Conservation (phyloP, 2,888 invertebrate genomes). For the Epinotia nisella region DNA sequence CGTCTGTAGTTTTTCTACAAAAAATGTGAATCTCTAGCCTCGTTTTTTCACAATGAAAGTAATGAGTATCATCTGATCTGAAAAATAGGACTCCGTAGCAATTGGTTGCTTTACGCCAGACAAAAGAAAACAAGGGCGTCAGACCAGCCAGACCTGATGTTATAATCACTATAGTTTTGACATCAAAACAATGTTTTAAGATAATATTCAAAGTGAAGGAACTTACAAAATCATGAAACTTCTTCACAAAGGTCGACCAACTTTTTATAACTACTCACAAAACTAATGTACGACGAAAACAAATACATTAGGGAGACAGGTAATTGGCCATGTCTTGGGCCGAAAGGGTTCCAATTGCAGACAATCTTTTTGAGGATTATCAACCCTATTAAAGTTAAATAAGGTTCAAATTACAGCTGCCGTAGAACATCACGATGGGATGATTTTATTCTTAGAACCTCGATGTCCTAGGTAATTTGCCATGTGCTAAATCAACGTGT, state of each 20-base stretch:
- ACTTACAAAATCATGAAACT: not conserved
- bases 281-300: constrained; percentile 12
- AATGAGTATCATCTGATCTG: too few relatives aligned
- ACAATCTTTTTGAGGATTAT: not conserved
- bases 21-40: not conserved
- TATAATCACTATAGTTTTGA: too few relatives aligned
- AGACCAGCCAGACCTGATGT: too few relatives aligned
- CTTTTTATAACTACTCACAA: not conserved
- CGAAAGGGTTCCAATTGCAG: not conserved
- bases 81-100: too few relatives aligned
- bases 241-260: not conserved
- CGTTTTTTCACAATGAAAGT: too few relatives aligned
- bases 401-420: not conserved
- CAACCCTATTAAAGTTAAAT: not conserved
- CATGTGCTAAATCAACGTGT: constrained; percentile 13
- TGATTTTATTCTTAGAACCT: not conserved
- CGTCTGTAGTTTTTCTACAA: constrained; percentile 17
- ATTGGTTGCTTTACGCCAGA: too few relatives aligned
- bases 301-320: constrained; percentile 25
- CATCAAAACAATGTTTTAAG: too few relatives aligned
- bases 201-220: not conserved
- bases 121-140: too few relatives aligned
- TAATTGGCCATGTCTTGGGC: not conserved
- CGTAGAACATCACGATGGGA: not conserved
- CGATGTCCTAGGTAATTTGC: not conserved